Evolutionary conservation across 2,113 vertebrate genomes (phyloP).

Genomic region (Cyphomyrus plagiostoma): DNA sequence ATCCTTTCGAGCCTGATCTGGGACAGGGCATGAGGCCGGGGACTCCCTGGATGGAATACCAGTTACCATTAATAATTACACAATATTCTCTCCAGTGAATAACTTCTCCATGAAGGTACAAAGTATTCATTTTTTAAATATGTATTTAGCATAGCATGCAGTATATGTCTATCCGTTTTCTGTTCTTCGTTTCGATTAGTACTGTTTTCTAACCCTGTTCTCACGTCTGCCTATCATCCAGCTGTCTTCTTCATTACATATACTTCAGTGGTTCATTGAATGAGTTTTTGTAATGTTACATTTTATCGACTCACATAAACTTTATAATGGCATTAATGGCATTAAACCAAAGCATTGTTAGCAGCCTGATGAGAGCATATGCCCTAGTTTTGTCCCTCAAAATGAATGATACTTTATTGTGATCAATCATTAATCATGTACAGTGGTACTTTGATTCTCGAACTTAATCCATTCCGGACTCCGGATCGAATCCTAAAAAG

Average conservation of each 20-base stretch:
- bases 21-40: too few relatives aligned
- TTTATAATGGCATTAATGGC: background rate
- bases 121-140: background rate
- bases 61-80: background rate
- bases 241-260: background rate
- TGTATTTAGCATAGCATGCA: background rate
- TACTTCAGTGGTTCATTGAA: background rate
- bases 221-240: background rate
- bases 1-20: background rate
- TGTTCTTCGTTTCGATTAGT: background rate
- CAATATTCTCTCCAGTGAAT: background rate
- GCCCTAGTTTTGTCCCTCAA: background rate
- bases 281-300: background rate
- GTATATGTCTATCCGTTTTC: background rate
- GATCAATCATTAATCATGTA: background rate
- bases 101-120: background rate
- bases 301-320: background rate
- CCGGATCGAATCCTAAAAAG: too few relatives aligned
- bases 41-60: background rate
- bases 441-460: too few relatives aligned
- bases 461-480: too few relatives aligned
- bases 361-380: background rate
- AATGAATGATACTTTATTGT: background rate
- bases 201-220: background rate
- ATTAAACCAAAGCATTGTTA: background rate